Base-by-base conservation (phyloP, 2,888 invertebrate genomes). In the Melieria omissa region DNA sequence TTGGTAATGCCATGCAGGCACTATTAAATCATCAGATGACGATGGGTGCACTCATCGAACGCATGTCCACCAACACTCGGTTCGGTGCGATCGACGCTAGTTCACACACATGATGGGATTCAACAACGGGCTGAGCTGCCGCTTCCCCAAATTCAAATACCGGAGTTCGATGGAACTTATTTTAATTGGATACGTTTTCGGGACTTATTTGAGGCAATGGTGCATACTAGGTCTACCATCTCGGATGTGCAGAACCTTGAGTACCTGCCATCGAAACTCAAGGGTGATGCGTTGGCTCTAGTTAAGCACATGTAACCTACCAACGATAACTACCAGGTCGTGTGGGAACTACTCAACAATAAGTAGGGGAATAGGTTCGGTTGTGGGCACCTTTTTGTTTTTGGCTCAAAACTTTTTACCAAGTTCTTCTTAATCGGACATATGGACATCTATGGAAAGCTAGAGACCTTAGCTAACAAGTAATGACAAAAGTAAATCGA, bases 221-320 rank as follows among this genome's bases (percentile, higher is more conserved):
- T 74, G 3, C 61, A 72, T 41, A 65, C 62, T 5, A 73, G 55
- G 42, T 41, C 63, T 10, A 70, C 42, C 62, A 62, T 73, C 4
- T 71, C 74, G 42, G 58, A 74, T 42, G 60, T 73, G 1, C 73
- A 73, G 52, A 75, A 73, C 46, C 65, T 73, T 7, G 73, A 75
- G 14, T 75, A 75, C 57, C 45, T 73, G 9, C 69, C 68, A 42
- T 63, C 70, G 12, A 72, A 66, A 64, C 41, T 75, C 9, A 73
- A 71, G 12, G 72, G 73, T 14, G 75, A 75, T 60, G 73, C 74
- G 1, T 67, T 72, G 5, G 70, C 72, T 42, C 42, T 73, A 5
- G 70, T 76, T 0, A 74, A 76, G 57, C 73, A 74, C 70, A 62
- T 75, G 7, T 67, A 70, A 29, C 71, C 71, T 1, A 71, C 74